Base-by-base conservation (phyloP, 2,888 invertebrate genomes). In the Horisme vitalbata region DNA sequence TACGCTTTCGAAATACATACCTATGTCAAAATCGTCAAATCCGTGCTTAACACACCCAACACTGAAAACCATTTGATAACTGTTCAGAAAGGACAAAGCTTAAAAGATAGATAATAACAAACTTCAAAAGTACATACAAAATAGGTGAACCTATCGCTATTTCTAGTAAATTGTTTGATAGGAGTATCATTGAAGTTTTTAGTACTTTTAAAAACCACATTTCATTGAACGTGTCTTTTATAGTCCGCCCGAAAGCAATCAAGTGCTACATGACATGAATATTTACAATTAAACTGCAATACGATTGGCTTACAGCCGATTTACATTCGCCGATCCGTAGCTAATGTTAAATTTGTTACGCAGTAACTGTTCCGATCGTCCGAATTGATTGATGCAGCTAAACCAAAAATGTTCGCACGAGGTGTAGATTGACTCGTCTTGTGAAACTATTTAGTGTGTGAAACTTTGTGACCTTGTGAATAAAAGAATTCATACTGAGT, bases 361-460 rank as follows among this genome's bases (percentile, higher is more conserved):
- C 71, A 77, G 74, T 54, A 55, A 54, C 52, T 44, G 60, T 57
- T 59, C 56, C 48, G 38, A 39, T 48, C 45, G 45, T 32, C 61
- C 45, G 53, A 57, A 56, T 59, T 63, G 63, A 66, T 71, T 61
- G 52, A 61, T 68, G 65, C 50, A 65, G 57, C 55, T 51, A 60
- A 60, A 61, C 59, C 59, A 63, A 84, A 79, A 78, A 86, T 88
- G 87, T 87, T 86, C 67, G 83, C 68, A 55, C 84, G 84, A 57
- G 87, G 87, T 63, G 87, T 88, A 50, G 87, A 83, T 73, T 86
- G 63, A 83, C 52, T 56, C 46, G 35, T 55, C 57, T 51, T 43
- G 65, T 69, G 64, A 39, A 30, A 45, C 41, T 41, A 10, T 57
- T 54, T 59, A 57, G 55, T 65, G 62, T 59, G 48, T 59, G 50